Conservation (phyloP, 2,797 vertebrate species). For the Loriculus beryllinus region DNA sequence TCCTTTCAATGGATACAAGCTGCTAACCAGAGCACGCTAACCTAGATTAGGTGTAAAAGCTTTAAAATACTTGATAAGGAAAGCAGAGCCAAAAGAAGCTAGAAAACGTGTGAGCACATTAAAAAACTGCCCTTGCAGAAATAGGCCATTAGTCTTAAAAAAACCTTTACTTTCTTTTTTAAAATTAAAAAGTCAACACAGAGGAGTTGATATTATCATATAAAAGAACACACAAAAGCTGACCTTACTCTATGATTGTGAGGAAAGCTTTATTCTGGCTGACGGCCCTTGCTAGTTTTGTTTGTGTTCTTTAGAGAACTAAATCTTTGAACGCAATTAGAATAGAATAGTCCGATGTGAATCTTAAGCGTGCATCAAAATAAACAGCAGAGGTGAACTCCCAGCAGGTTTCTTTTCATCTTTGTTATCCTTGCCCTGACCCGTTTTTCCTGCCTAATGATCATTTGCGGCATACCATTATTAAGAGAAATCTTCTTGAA, state of each 20-base stretch:
- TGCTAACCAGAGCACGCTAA: conserved; percentile 18
- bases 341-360: conserved; percentile 7
- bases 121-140: conserved; percentile 53
- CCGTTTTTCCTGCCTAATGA: conserved; percentile 56
- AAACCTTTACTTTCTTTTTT: conserved; percentile 43
- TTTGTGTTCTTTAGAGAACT: conserved; percentile 69
- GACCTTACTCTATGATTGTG: conserved; percentile 36
- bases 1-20: conserved; percentile 38
- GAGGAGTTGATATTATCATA: conserved; percentile 71
- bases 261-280: conserved; percentile 72
- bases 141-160: conserved; percentile 42
- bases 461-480: conserved; percentile 11
- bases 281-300: conserved; percentile 64
- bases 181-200: conserved; percentile 56
- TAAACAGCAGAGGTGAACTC: conserved; percentile 69
- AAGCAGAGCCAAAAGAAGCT: conserved; percentile 38
- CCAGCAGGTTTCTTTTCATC: conserved; percentile 61
- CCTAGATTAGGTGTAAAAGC: conserved; percentile 55
- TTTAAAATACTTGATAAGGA: conserved; percentile 53
- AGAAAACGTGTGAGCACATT: conserved; percentile 51
- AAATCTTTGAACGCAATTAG: conserved; percentile 64
- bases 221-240: conserved; percentile 74
- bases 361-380: conserved; percentile 71
- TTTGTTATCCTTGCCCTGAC: conserved; percentile 34
- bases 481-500: conserved; percentile 48